Evolutionary conservation across 2,888 invertebrate genomes (phyloP).

Genomic region (Scaptomyza polygonia): DNA sequence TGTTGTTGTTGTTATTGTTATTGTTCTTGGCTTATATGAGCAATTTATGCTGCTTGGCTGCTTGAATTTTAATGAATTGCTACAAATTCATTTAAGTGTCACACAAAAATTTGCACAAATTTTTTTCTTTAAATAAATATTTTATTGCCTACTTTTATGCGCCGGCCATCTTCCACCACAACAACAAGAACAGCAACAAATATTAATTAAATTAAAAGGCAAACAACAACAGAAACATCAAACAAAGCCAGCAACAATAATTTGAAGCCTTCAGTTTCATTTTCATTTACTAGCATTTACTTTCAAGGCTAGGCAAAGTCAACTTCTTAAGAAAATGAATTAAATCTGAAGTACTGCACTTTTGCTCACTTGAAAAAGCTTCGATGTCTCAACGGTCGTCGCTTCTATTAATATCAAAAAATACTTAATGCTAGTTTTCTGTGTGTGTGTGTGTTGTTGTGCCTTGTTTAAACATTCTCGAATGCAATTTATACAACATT

Average conservation of each 20-base stretch:
- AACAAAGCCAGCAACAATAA: slow-evolving; percentile 15
- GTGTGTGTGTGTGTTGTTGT: background rate
- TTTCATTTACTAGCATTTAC: slow-evolving; percentile 37
- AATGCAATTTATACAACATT: slow-evolving; percentile 54
- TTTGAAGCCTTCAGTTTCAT: slow-evolving; percentile 35
- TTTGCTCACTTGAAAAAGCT: slow-evolving; percentile 20
- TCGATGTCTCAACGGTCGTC: slow-evolving; percentile 1
- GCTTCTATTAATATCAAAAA: slow-evolving; percentile 26
- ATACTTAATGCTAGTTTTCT: slow-evolving; percentile 15
- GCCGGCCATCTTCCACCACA: background rate
- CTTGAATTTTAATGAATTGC: slow-evolving; percentile 76
- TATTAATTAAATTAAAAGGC: slow-evolving; percentile 63
- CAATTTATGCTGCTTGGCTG: slow-evolving; percentile 54
- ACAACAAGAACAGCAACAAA: slow-evolving; percentile 27
- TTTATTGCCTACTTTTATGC: slow-evolving; percentile 20
- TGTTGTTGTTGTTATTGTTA: slow-evolving; percentile 30
- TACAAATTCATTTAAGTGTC: slow-evolving; percentile 67
- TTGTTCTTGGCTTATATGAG: slow-evolving; percentile 48
- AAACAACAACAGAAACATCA: slow-evolving; percentile 3
- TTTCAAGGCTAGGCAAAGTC: slow-evolving; percentile 16
- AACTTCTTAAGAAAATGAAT: slow-evolving; percentile 61
- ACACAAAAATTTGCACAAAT: slow-evolving; percentile 33
- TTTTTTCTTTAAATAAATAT: slow-evolving; percentile 39
- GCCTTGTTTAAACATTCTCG: slow-evolving; percentile 10
- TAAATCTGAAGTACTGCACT: slow-evolving; percentile 35